Conservation (phyloP, 2,888 invertebrate species). For the Acanthopleura granulata region DNA sequence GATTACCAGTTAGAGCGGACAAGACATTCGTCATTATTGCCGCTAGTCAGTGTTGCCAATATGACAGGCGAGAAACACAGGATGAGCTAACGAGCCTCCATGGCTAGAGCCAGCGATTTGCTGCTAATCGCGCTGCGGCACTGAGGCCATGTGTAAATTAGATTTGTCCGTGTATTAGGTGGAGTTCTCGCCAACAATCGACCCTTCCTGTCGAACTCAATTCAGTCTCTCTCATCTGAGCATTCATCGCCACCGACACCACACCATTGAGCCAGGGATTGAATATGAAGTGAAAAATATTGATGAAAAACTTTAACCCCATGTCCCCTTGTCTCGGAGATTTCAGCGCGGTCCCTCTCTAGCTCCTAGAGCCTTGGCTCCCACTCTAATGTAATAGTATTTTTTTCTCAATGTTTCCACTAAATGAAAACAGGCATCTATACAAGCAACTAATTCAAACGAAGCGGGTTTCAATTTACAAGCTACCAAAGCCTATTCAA, state of each 20-base stretch:
- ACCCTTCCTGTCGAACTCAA: background rate
- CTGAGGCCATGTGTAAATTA: slow-evolving; percentile 11
- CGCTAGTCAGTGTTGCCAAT: too few relatives aligned
- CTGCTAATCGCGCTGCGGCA: background rate
- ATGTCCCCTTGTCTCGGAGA: background rate
- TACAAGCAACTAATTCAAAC: slow-evolving; percentile 4
- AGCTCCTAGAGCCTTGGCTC: background rate
- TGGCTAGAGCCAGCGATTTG: slow-evolving; percentile 4
- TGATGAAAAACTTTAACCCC: slow-evolving; percentile 16
- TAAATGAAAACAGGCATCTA: slow-evolving; percentile 6
- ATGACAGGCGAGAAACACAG: too few relatives aligned
- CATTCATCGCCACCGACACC: slow-evolving; percentile 12
- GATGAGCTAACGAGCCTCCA: too few relatives aligned
- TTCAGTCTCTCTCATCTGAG: background rate
- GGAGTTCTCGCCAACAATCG: slow-evolving; percentile 4
- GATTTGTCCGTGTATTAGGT: background rate
- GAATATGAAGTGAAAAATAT: slow-evolving; percentile 19
- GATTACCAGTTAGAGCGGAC: too few relatives aligned
- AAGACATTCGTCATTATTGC: too few relatives aligned
- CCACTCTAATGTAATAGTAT: slow-evolving; percentile 9
- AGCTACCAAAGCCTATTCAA: background rate
- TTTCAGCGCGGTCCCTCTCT: background rate
- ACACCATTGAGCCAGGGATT: background rate
- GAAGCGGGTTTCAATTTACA: slow-evolving; percentile 13
- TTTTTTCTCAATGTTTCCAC: background rate